phyloP scores from a whole-genome alignment of 2,113 vertebrate genomes.

The Marmota monax region DNA sequence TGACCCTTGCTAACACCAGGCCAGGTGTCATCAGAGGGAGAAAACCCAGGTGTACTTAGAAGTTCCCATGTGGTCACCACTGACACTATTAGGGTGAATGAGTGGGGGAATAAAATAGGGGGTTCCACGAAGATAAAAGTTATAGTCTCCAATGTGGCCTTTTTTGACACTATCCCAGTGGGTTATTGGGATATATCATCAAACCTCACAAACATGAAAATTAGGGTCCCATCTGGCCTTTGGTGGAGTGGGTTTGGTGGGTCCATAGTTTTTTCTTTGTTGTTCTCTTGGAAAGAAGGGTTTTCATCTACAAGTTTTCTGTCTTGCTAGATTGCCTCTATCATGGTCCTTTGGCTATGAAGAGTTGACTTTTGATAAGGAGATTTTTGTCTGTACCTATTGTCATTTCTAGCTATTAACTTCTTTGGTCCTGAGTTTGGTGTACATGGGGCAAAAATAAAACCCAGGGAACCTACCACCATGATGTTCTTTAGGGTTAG shows the following conservation, averaged over 20 bases:
- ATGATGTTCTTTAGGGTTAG: background rate
- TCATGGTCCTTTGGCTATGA: background rate
- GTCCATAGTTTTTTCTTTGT: background rate
- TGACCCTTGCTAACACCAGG: background rate
- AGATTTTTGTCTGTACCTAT: background rate
- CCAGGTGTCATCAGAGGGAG: too few species aligned
- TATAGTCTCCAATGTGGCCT: too few species aligned
- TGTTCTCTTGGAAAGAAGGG: background rate
- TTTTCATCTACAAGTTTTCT: background rate
- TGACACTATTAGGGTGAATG: accelerated
- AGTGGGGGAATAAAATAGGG: background rate
- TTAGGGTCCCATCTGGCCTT: background rate
- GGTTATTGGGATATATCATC: background rate
- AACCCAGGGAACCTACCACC: background rate
- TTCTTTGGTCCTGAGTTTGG: background rate
- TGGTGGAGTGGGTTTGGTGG: background rate
- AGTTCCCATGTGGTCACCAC: background rate
- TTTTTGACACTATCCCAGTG: background rate
- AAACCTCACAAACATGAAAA: background rate
- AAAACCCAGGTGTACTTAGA: background rate
- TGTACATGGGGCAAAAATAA: background rate
- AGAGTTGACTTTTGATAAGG: background rate
- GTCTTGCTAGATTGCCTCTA: background rate
- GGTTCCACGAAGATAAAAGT: background rate
- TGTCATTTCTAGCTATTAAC: background rate